Base-by-base conservation (phyloP, 2,888 invertebrate species). In the Leptopilina syphax region DNA sequence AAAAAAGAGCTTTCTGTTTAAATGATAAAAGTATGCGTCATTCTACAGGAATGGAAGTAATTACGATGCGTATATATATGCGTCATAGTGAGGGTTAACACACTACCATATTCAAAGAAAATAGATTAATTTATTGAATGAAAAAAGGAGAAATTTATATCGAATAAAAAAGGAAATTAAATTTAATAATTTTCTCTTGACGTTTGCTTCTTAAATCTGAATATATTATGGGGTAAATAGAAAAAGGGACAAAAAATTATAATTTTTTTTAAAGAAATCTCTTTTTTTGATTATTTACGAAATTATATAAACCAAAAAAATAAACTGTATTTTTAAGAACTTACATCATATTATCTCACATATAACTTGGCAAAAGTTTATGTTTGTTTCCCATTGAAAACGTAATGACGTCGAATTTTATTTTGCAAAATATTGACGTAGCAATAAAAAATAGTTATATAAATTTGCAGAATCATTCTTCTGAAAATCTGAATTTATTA, bases 41-140 rank as follows among this genome's bases (percentile, higher is more conserved):
- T 70, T 70, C 70, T 27, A 54, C 27, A 24, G 70, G 70, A 70
- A 70, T 70, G 70, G 70, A 70, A 70, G 70, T 70, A 70, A 70
- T 70, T 70, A 70, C 54, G 70, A 70, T 70, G 70, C 50, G 54
- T n/a, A 54, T 50, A 70, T 27, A 34, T 3, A 70, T 70, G 70
- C 70, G 70, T 70, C 70, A 70, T 70, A 54, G 50, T 50, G 70
- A 70, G 70, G 54, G 54, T 70, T 70, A 9, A 24, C 70, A 63
- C 9, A 63, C 63, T 63, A n/a, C 63, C 63, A 63, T 63, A 70
- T 70, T 70, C 70, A 54, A 50, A 70, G 70, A 12, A 47, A 50
- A 70, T 47, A 70, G 24, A 63, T 63, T 63, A 63, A 24, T 63
- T 8, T 63, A 63, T 63, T 63, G 24, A 18, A 18, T 18, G 18